Evolutionary conservation across 2,113 vertebrate species (phyloP).

Genomic region (Tachysurus fulvidraco): DNA sequence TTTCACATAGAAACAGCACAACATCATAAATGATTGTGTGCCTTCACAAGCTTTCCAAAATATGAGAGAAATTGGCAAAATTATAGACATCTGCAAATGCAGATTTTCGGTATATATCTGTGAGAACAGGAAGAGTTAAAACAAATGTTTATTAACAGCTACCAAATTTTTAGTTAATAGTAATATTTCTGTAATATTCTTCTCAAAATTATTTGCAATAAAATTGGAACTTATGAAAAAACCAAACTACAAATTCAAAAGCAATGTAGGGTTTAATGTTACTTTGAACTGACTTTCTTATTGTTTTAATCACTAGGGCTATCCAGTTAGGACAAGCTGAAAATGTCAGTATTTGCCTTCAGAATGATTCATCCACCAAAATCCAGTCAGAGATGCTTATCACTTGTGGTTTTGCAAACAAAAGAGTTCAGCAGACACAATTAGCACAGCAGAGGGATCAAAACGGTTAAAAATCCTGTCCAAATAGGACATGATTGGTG

Average conservation of each 20-base stretch:
- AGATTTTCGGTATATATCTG: neutral
- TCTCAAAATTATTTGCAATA: neutral
- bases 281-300: neutral
- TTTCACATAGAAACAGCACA: neutral
- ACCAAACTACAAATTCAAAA: neutral
- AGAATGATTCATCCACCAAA: neutral
- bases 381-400: neutral
- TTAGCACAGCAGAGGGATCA: neutral
- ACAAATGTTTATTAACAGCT: neutral
- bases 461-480: neutral
- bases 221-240: neutral
- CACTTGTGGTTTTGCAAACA: neutral
- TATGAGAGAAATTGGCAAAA: neutral
- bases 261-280: neutral
- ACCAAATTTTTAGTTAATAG: neutral
- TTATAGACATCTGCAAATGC: neutral
- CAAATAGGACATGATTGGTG: neutral
- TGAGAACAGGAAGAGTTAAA: neutral
- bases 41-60: neutral
- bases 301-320: neutral
- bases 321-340: neutral
- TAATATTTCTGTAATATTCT: neutral
- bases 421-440: neutral
- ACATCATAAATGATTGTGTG: neutral
- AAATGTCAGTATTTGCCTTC: neutral